Base-by-base conservation (phyloP, 2,888 invertebrate genomes). In the Hyppa rectilinea region DNA sequence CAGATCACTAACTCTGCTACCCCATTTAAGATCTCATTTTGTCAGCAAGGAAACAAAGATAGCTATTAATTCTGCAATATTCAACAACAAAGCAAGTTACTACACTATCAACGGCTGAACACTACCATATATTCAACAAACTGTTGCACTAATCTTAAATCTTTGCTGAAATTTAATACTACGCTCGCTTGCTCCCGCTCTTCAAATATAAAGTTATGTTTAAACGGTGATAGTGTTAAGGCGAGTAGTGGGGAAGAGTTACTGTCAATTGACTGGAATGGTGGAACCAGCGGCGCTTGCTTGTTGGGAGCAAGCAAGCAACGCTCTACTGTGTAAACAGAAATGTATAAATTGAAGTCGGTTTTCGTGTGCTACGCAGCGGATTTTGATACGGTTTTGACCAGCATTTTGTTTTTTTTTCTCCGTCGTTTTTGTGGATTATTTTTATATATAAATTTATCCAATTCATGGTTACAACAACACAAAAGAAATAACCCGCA, bases 81-180 rank as follows among this genome's bases (percentile, higher is more conserved):
- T 81, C 78, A 77, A 4, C 49, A 58, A 50, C 50, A 61, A 49
- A n/a, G 31, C 53, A 55, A 77, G 62, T 77, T 55, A 55, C 58
- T 62, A 26, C 56, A 62, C 70, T 69, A 59, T 59, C 59, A 23
- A 36, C 2, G 34, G 4, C 50, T 40, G 50, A 66, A 64, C 78
- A 78, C 60, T 78, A 52, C 53, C 59, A 78, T 82, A 78, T 78
- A 78, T 79, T 63, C 83, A 58, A 60, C 60, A 67, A 60, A 83
- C 40, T 67, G 43, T 63, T 26, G 66, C 36, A 59, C 50, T 79
- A 74, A 83, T 82, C 78, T 61, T 79, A 79, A 82, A 79, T 79
- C 83, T 83, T 64, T 60, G 7, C 75, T 65, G 59, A 80, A 82
- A 79, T 79, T 79, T 82, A 79, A 83, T 67, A 80, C 83, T 49